Evolutionary conservation across 1,140 invertebrate genomes (phyloP).

Genomic region (Zaprionus africanus): DNA sequence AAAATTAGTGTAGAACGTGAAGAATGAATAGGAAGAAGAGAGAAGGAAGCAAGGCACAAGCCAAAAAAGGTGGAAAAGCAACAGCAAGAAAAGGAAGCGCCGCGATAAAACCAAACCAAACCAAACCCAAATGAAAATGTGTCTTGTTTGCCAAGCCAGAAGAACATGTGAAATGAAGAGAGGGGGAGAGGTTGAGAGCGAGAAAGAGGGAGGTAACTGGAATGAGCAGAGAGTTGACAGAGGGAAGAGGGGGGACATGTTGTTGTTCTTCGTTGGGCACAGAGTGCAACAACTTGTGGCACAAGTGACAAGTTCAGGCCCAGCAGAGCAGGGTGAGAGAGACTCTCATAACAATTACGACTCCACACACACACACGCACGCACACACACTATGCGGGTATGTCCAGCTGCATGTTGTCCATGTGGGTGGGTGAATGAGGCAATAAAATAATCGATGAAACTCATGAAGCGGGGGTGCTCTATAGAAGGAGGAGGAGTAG

Average conservation of each 20-base stretch:
- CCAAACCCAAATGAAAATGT: constrained; percentile 4
- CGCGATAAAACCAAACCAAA: constrained; percentile 4
- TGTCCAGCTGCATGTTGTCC: background rate
- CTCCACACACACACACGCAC: background rate
- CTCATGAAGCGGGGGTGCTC: constrained; percentile 16
- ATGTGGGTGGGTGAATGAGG: constrained; percentile 49
- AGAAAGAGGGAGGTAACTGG: constrained; percentile 1
- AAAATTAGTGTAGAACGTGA: constrained; percentile 66
- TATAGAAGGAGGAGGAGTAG: background rate
- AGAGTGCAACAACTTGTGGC: constrained; percentile 70
- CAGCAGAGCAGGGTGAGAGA: background rate
- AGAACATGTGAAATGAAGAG: background rate
- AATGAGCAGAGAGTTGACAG: background rate
- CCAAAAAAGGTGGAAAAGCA: constrained; percentile 24
- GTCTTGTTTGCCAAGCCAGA: constrained; percentile 4
- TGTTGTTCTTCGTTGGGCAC: background rate
- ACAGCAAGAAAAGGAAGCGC: constrained; percentile 2
- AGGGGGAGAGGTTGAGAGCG: background rate
- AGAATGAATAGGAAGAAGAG: background rate
- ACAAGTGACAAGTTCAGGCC: constrained; percentile 66
- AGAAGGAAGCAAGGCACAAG: constrained; percentile 18
- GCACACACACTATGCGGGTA: background rate
- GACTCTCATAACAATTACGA: constrained; percentile 50
- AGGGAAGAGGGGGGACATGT: background rate
- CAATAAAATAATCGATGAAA: constrained; percentile 71